phyloP scores from a whole-genome alignment of 2,888 invertebrate species.

The Drosophila hamatofila region DNA sequence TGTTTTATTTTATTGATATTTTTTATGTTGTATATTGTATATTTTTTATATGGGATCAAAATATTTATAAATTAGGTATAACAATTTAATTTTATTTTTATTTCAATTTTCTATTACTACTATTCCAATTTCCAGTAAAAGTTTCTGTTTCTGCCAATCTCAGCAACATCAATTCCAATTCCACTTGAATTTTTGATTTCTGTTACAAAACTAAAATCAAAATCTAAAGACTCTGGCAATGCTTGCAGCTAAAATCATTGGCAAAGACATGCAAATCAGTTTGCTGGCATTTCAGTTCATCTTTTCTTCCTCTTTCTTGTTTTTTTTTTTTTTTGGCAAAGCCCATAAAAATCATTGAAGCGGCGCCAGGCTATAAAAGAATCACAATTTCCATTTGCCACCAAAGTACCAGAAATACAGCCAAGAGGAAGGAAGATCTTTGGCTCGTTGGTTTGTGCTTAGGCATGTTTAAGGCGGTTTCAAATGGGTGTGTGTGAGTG shows the following conservation, averaged over 20 bases:
- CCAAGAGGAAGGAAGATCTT: conserved; percentile 39
- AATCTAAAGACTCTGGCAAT: conserved; percentile 9
- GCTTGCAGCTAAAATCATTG: conserved; percentile 7
- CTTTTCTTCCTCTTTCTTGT: conserved; percentile 18
- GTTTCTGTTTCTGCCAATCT: too few species aligned
- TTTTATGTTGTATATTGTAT: too few species aligned
- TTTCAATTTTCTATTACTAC: too few species aligned
- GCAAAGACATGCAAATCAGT: conserved; percentile 71
- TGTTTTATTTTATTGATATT: too few species aligned
- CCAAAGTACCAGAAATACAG: conserved; percentile 29
- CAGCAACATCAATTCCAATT: too few species aligned
- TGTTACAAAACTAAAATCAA: background rate
- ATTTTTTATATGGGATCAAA: too few species aligned
- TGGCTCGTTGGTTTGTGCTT: conserved; percentile 70
- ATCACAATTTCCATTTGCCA: conserved; percentile 71
- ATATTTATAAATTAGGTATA: too few species aligned
- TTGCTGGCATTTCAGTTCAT: conserved; percentile 37
- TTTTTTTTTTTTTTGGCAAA: conserved; percentile 37
- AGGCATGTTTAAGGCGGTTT: conserved; percentile 66
- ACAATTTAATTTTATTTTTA: too few species aligned
- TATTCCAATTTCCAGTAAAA: too few species aligned
- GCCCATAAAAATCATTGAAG: conserved; percentile 82
- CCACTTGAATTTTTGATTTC: too few species aligned
- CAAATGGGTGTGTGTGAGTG: conserved; percentile 31
- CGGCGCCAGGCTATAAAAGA: conserved; percentile 74